These are phyloP conservation scores for Desmophyllum pertusum DNA, from an alignment of 92 coral and sea anemone genomes.

Conservation along the genomic window DNA sequence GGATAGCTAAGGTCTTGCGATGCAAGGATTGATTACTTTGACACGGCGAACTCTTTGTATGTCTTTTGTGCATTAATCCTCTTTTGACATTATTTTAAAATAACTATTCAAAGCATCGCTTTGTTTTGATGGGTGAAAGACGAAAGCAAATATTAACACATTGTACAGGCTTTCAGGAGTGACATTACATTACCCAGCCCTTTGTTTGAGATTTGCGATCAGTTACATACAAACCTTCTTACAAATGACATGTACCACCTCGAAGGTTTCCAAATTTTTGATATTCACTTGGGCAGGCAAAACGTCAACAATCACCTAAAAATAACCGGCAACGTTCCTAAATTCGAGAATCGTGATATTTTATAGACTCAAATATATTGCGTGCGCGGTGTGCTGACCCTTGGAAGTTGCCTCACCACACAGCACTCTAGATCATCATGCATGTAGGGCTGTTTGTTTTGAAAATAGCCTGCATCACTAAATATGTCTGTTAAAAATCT, in stretches of 20 bases:
- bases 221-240: too few species aligned
- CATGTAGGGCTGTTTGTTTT: too few species aligned
- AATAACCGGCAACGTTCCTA: too few species aligned
- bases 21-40: background rate
- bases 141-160: constrained; percentile 11
- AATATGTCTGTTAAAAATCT: too few species aligned
- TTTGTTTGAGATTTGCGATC: background rate
- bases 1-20: background rate
- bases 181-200: background rate
- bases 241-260: too few species aligned
- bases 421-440: too few species aligned
- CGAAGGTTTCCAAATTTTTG: background rate
- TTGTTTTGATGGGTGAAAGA: constrained; percentile 3
- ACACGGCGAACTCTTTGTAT: background rate
- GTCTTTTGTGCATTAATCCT: background rate
- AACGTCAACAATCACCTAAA: background rate
- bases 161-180: background rate
- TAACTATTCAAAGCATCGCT: background rate
- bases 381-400: too few species aligned
- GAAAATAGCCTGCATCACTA: too few species aligned
- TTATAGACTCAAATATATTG: too few species aligned
- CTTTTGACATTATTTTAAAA: background rate
- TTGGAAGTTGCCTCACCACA: too few species aligned
- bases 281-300: background rate
- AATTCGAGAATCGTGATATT: too few species aligned